These are phyloP conservation scores for Hermetia illucens DNA, from an alignment of 1,140 invertebrate genomes.

Conservation along the genomic window DNA sequence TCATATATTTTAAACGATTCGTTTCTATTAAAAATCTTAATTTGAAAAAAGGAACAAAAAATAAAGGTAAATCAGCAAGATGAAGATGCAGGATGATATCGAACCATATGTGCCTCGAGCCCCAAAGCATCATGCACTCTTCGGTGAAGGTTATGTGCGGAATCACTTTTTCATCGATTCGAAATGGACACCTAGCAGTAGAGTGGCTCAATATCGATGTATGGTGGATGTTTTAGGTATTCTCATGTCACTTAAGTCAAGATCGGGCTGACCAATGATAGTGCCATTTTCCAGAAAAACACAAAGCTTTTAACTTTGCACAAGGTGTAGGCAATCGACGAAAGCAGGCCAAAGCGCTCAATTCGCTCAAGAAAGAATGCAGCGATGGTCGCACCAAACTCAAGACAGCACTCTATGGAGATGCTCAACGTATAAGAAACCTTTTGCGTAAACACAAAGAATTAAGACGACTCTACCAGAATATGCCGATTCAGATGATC, in stretches of 20 bases:
- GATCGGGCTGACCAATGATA: slow-evolving; percentile 14
- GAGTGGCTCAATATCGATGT: slow-evolving; percentile 21
- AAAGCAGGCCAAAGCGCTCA: slow-evolving; percentile 6
- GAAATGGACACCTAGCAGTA: slow-evolving; percentile 18
- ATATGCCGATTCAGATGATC: slow-evolving; percentile 23
- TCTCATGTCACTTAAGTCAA: background rate
- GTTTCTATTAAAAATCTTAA: no score
- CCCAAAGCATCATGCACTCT: slow-evolving; percentile 19
- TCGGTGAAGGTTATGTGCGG: slow-evolving; percentile 18
- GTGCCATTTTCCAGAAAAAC: slow-evolving; percentile 14
- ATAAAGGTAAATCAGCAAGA: no score
- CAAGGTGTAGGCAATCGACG: background rate
- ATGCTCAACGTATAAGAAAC: slow-evolving; percentile 21
- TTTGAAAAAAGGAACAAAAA: no score
- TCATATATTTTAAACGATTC: no score
- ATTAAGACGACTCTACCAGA: slow-evolving; percentile 23
- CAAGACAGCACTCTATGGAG: slow-evolving; percentile 16
- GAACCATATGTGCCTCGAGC: slow-evolving; percentile 10
- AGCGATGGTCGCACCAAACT: slow-evolving; percentile 21
- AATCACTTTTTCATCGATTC: slow-evolving; percentile 23
- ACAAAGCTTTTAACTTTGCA: background rate
- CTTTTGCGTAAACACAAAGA: slow-evolving; percentile 20
- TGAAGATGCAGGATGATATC: background rate
- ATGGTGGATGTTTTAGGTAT: slow-evolving; percentile 22
- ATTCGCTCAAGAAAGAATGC: slow-evolving; percentile 17